Evolutionary conservation across 1,140 invertebrate species (phyloP).

Genomic region (Catajapyx aquilonaris): DNA sequence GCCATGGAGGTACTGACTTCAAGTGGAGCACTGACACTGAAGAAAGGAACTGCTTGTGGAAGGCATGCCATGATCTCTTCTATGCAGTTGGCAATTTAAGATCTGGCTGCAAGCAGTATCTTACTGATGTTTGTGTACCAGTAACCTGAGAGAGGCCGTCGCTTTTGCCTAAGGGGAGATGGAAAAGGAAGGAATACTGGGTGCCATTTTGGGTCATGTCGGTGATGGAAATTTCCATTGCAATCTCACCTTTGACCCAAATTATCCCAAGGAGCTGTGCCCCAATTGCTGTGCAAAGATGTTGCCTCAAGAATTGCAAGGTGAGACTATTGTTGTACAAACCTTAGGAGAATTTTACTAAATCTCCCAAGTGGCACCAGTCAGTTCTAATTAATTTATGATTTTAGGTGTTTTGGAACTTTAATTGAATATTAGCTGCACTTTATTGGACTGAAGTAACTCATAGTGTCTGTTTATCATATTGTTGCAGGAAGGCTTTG

Average conservation of each 20-base stretch:
- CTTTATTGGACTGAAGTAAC: too few species aligned
- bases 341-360: not conserved
- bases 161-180: slow-evolving; percentile 21
- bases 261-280: slow-evolving; percentile 20
- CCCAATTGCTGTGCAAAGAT: slow-evolving; percentile 17
- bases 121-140: slow-evolving; percentile 35
- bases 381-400: too few species aligned
- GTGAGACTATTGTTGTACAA: slow-evolving; percentile 12
- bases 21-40: slow-evolving; percentile 23
- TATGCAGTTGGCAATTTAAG: slow-evolving; percentile 23
- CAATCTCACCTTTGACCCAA: slow-evolving; percentile 23
- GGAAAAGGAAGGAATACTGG: slow-evolving; percentile 17
- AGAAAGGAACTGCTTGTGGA: slow-evolving; percentile 28
- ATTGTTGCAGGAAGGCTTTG: slow-evolving; percentile 22
- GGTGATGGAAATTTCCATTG: slow-evolving; percentile 37
- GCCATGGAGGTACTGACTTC: slow-evolving; percentile 25
- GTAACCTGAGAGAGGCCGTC: slow-evolving; percentile 27
- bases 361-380: not conserved
- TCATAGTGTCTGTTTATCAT: too few species aligned
- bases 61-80: slow-evolving; percentile 30
- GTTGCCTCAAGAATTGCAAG: slow-evolving; percentile 21
- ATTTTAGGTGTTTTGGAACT: slow-evolving; percentile 1
- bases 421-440: slow-evolving; percentile 8
- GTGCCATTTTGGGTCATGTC: slow-evolving; percentile 31
- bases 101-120: slow-evolving; percentile 20